Conservation (phyloP, 2,113 vertebrate species). For the Canis aureus region DNA sequence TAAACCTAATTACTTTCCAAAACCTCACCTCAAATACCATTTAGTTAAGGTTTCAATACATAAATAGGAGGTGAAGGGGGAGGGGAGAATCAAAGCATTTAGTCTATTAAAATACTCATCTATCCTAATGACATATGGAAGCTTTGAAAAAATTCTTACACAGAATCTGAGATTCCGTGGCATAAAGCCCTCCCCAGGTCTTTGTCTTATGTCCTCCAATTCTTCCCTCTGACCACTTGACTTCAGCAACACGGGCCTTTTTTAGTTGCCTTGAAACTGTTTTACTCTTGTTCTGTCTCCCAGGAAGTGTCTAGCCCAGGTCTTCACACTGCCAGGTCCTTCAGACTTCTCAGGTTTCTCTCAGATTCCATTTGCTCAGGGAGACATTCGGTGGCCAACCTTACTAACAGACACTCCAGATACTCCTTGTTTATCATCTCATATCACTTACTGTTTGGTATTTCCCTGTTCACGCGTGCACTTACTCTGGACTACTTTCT, state of each 20-base stretch:
- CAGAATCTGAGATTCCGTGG: not conserved
- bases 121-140: not conserved
- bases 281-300: not conserved
- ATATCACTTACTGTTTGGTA: not conserved
- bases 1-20: not conserved
- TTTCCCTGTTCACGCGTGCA: not conserved
- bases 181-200: not conserved
- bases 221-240: not conserved
- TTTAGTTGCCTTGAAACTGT: not conserved
- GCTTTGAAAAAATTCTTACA: not conserved
- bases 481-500: not conserved
- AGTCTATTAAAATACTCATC: not conserved
- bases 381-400: not conserved
- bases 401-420: not conserved
- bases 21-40: not conserved
- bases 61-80: not conserved
- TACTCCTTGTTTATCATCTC: not conserved
- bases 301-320: not conserved
- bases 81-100: not conserved
- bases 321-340: not conserved
- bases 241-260: not conserved
- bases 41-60: not conserved
- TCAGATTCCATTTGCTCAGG: not conserved
- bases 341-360: not conserved
- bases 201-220: not conserved